Base-by-base conservation (phyloP, 2,797 vertebrate genomes). In the Sebastiscus albofasciatus region DNA sequence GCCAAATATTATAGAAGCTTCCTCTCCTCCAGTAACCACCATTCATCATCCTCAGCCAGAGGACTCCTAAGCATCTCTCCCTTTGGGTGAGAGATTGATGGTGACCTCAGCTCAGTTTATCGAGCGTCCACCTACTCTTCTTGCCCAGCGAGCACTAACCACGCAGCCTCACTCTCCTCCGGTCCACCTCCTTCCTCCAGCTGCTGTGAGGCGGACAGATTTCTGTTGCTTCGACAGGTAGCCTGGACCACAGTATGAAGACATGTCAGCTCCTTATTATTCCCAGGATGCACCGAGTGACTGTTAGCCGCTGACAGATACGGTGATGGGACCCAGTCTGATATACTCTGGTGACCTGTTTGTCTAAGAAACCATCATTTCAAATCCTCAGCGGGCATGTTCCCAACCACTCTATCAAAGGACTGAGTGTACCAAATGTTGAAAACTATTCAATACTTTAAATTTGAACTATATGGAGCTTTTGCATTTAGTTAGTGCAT, bases 61-160 rank as follows among this genome's bases (percentile, higher is more conserved):
- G 67, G 67, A 79, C 74, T 85, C 80, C 46, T 84, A 78, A 87
- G 76, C 75, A 81, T 77, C 75, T 67, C 75, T 84, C 73, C 87
- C 88, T 83, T 82, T 72, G 81, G 82, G 54, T 82, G 83, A 83
- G 81, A 91, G 92, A 93, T 90, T 93, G 90, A 95, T 93, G 88
- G 89, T 82, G 89, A 91, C 90, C 91, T 91, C 75, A 89, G 75
- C 80, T 79, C 62, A 83, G 79, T 87, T 92, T 93, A 92, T 88
- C 14, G 80, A 90, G 83, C 69, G n/a, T 84, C 89, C 81, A 83
- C 81, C 76, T 78, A 69, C 82, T 89, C 84, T 66, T 83, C 78
- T 81, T 87, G 75, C 80, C 77, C 52, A 49, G 73, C 2, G 27
- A 87, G 79, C 85, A 83, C 79, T 39, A 79, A 86, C 79, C 67